phyloP scores from a whole-genome alignment of 2,113 vertebrate genomes.

The Corythaeola cristata region DNA sequence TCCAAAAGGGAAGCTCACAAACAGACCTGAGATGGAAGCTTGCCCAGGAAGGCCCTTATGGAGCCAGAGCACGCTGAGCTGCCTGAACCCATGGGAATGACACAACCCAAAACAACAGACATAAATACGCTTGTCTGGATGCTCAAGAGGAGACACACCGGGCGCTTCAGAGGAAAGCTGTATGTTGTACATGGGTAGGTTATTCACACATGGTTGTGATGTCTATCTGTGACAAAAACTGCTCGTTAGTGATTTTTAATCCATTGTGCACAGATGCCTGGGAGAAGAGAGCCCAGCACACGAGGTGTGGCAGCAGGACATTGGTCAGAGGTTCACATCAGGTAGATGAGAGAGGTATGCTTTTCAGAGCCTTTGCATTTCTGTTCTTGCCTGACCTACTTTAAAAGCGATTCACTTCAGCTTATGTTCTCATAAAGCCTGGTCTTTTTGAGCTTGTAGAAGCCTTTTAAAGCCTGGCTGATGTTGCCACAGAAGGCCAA shows the following conservation, averaged over 20 bases:
- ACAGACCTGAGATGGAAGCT: not conserved
- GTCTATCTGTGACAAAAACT: not conserved
- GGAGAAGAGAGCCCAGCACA: not conserved
- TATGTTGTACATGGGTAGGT: rapidly evolving
- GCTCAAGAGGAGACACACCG: rapidly evolving
- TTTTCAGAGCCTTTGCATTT: not conserved
- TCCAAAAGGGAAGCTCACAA: not conserved
- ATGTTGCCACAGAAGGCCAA: not conserved
- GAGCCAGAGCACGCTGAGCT: not conserved
- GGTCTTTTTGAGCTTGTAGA: not conserved
- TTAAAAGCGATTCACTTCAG: not conserved
- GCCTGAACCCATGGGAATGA: not conserved
- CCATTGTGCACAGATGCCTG: not conserved
- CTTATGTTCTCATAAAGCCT: not conserved
- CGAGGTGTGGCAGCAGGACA: not conserved
- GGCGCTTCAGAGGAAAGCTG: not conserved
- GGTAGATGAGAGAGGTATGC: not conserved
- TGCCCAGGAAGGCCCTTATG: rapidly evolving
- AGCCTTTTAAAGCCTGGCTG: not conserved
- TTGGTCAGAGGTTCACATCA: not conserved
- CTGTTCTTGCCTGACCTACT: not conserved
- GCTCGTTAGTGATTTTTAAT: rapidly evolving
- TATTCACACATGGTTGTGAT: rapidly evolving
- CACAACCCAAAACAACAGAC: not conserved
- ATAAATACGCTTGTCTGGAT: not conserved